A percentile compares a stretch with the other conserved stretches of the same genome.
phyloP scores from a whole-genome alignment of 2,888 invertebrate species.

The Harmothoe impar region DNA sequence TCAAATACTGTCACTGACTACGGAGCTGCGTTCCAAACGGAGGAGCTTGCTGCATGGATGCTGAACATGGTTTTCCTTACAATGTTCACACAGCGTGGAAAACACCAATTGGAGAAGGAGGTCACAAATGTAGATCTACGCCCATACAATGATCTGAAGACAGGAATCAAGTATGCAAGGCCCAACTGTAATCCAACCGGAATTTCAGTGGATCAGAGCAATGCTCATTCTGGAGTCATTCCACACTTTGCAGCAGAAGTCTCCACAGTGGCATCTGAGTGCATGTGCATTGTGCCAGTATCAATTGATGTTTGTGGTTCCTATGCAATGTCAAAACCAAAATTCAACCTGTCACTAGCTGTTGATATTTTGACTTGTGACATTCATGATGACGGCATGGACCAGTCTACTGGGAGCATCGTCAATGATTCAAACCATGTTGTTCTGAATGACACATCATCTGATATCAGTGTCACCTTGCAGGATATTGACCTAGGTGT shows the following conservation, averaged over 20 bases:
- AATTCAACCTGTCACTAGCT: slow-evolving; percentile 14
- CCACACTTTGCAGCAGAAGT: neutral
- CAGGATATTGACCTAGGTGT: no score
- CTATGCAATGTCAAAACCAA: slow-evolving; percentile 27
- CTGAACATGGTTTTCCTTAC: slow-evolving; percentile 50
- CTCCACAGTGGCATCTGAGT: neutral
- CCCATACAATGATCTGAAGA: neutral
- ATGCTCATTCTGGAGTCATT: neutral
- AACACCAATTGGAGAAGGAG: slow-evolving; percentile 10
- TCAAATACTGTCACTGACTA: neutral
- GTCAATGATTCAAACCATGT: neutral
- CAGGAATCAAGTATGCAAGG: slow-evolving; percentile 56
- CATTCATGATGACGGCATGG: neutral
- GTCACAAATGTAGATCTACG: slow-evolving; percentile 22
- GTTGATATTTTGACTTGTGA: slow-evolving; percentile 39
- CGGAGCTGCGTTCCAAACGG: slow-evolving; percentile 18
- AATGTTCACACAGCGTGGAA: neutral
- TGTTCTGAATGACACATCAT: no score
- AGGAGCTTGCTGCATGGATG: slow-evolving; percentile 57
- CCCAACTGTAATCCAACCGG: neutral
- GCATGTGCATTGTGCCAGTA: neutral
- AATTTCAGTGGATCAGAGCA: neutral
- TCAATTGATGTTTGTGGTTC: neutral
- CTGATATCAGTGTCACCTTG: no score
- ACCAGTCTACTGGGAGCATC: neutral